Percentiles rank a stretch among this genome's conserved stretches.
These are phyloP conservation scores for Hypena proboscidalis DNA, from an alignment of 2,888 invertebrate species.

Conservation along the genomic window DNA sequence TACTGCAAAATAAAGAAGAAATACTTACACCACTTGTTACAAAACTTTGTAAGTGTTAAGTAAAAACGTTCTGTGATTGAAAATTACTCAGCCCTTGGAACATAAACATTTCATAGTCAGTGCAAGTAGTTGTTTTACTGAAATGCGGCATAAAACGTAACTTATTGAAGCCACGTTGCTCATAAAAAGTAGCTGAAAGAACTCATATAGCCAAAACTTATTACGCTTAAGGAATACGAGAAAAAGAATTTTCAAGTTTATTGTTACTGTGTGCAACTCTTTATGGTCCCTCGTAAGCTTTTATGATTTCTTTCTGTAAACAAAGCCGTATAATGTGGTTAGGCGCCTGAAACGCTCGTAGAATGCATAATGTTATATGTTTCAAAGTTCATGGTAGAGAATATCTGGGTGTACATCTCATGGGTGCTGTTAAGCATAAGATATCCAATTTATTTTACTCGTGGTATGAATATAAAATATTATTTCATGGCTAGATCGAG, in stretches of 20 bases:
- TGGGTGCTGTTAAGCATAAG: not conserved
- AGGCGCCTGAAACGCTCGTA: conserved; percentile 13
- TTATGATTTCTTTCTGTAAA: conserved; percentile 50
- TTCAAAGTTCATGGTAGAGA: not conserved
- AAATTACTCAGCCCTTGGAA: conserved; percentile 4
- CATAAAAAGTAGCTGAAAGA: conserved; percentile 33
- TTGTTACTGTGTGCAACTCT: conserved; percentile 41
- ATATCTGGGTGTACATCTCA: not conserved
- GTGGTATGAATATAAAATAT: too few species aligned
- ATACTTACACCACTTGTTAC: not conserved
- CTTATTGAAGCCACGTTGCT: conserved; percentile 21
- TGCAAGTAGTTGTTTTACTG: conserved; percentile 14
- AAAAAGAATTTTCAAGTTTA: conserved; percentile 42
- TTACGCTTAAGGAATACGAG: conserved; percentile 27
- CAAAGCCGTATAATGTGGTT: conserved; percentile 31
- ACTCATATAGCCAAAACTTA: conserved; percentile 30
- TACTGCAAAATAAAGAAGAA: not conserved
- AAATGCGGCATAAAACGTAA: conserved; percentile 27
- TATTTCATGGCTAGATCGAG: too few species aligned
- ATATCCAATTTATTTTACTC: not conserved
- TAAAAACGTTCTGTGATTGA: not conserved
- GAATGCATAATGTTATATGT: conserved; percentile 10
- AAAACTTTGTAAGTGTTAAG: too few species aligned
- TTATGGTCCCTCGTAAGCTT: conserved; percentile 50
- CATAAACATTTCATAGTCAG: conserved; percentile 9